Conservation (phyloP, 2,113 vertebrate genomes). For the Archocentrus centrarchus region DNA sequence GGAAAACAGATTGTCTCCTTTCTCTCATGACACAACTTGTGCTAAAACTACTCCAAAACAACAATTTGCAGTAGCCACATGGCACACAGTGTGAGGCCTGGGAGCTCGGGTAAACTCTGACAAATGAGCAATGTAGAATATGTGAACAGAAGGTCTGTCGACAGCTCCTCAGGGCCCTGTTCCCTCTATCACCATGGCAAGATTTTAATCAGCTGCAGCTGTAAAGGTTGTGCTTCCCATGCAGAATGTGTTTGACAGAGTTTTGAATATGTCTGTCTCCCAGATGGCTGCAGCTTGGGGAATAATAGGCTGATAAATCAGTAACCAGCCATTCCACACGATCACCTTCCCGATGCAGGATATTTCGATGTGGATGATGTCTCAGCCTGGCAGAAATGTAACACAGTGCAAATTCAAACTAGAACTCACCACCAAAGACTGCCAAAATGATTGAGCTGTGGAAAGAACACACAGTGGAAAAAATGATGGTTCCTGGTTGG, state of each 20-base stretch:
- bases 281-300: constrained; percentile 6
- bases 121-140: constrained; percentile 23
- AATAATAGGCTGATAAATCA: constrained; percentile 45
- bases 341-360: background rate
- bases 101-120: constrained; percentile 35
- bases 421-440: background rate
- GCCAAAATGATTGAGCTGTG: no score
- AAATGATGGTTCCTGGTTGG: background rate
- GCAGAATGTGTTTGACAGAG: constrained; percentile 24
- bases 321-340: background rate
- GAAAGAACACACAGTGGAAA: background rate
- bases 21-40: background rate
- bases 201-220: constrained; percentile 58
- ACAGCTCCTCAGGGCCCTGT: constrained; percentile 18
- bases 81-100: background rate
- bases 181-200: constrained; percentile 41
- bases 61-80: background rate
- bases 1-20: background rate
- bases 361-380: background rate
- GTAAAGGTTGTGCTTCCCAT: constrained; percentile 47
- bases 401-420: background rate
- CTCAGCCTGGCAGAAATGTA: background rate
- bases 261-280: constrained; percentile 40
- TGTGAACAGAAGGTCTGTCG: constrained; percentile 23
- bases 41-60: constrained; percentile 9